Evolutionary conservation across 1,140 invertebrate species (phyloP), one percentile per base, ranked within the genome.

Genomic region (Onthophagus taurus): DNA sequence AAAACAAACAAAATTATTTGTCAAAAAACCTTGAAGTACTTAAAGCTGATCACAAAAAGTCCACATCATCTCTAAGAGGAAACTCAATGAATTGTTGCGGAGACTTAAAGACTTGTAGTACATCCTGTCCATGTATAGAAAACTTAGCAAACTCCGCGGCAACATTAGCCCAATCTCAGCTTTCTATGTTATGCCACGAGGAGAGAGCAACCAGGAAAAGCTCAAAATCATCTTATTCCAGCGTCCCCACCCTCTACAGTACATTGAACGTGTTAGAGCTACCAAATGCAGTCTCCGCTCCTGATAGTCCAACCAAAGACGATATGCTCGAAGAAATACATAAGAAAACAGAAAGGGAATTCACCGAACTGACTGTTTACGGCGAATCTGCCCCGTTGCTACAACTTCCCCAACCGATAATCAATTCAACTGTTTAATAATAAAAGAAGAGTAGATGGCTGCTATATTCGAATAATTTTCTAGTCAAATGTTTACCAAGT

Each of bases 61-160:
- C 57, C 0, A 55, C 58, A 0, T 52, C 50, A 12, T 60, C 57
- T 6, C 45, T 59, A 5, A 44, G 56, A 7, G 54, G 58, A 42
- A 57, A 53, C 37, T 57, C 56, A 8, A 53, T 57, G 8, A 54
- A 61, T 24, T 59, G 59, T 47, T 71, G 67, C 49, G 67, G 59
- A 43, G 69, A 68, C 34, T 65, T 65, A 47, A 60, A 64, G 37
- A 66, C 68, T 0, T 72, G 72, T 1, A 74, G 71, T 45, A 73
- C 68, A 21, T 78, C 75, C 0, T 78, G 75, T 50, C 75, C 75
- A 0, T 77, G 75, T 53, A 76, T 78, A 2, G 74, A 78, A 54
- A 69, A 75, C 47, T 51, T 74, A 23, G 58, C 57, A 3, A 64
- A 44, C 51, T 66, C 60, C 4, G 59, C 57, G 3, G 53, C 54